Base-by-base conservation (phyloP, 2,797 vertebrate species). In the Adrianichthys oophorus region DNA sequence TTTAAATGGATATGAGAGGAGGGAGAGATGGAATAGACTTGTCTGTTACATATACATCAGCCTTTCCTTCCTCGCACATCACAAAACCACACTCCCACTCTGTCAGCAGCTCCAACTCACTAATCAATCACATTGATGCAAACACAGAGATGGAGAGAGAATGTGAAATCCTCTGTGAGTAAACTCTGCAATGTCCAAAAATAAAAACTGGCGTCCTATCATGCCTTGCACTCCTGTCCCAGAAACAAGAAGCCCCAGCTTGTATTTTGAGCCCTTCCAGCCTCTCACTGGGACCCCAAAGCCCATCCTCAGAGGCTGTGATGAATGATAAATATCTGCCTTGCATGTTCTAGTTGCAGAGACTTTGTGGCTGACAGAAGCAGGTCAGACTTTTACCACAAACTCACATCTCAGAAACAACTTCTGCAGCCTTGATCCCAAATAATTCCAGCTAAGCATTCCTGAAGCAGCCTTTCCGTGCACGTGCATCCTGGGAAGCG, bases 61-160 rank as follows among this genome's bases (percentile, higher is more conserved):
- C 76, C 79, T 87, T 83, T 87, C 81, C 81, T 82, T 69, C 72
- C 63, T 73, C 21, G 16, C 63, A 69, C 78, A 59, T 78, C 64
- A 71, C 57, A 68, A 37, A 44, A 45, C 52, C 13, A 21, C 23
- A 15, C 70, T 56, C 64, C 26, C 19, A 57, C 78, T 57, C 66
- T 62, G 82, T 86, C 83, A 82, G 76, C 72, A 80, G 70, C 74
- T 76, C 64, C 46, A 50, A 64, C 69, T 76, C 64, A 67, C 72
- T 67, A 82, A 85, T 85, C 87, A 80, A 85, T 87, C 77, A 76
- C 65, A 62, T 63, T 76, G 76, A 84, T 26, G 49, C 68, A 63
- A 78, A 80, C 70, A 49, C 61, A 13, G 47, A 70, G 72, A 61
- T 13, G 62, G 43, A 43, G 7, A 43, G 7, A 59, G 40, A 49